Base-by-base conservation (phyloP, 2,797 vertebrate genomes). In the Cercopithecus mitis region DNA sequence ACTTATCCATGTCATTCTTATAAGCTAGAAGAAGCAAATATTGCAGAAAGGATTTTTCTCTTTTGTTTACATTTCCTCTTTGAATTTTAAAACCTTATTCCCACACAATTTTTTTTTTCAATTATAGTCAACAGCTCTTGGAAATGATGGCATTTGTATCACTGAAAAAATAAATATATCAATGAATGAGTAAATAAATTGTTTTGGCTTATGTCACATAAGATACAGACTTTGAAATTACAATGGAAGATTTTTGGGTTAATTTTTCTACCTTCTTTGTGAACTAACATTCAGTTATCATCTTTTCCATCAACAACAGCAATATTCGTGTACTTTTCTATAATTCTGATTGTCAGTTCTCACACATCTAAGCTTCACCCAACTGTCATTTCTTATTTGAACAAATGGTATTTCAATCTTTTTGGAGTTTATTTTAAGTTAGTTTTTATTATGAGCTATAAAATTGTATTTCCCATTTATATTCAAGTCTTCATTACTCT, bases 1-100 rank as follows among this genome's bases (percentile, higher is more conserved):
- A 19, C 14, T 90, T 86, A 86, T 20, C 77, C 14, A 25, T 17
- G 27, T 47, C 0, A 36, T 45, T 73, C 39, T 7, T 55, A 57
- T 83, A 94, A 80, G 33, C 24, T 75, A 81, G 72, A 72, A 67
- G 92, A 82, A 73, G 14, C 7, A 88, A 89, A 55, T 20, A 85
- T 47, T 52, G 24, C 50, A 72, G 11, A 80, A 90, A 92, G 73
- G 1, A 50, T 7, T 79, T 90, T 87, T 5, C 52, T 57, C 11
- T n/a, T 75, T 91, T 86, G 55, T 45, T 77, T 79, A 7, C 9
- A 64, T 81, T 95, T 87, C 14, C 12, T 73, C 17, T 79, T 95
- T 94, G 90, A 58, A 94, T 92, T 86, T 81, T 61, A 33, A 91
- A 90, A 88, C 52, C 61, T 91, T 39, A 5, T 86, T 50, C 24